Percentiles rank a stretch among this genome's conserved stretches.
These are phyloP conservation scores for Caenorhabditis brenneri DNA, from an alignment of 1,140 invertebrate genomes.

Conservation along the genomic window DNA sequence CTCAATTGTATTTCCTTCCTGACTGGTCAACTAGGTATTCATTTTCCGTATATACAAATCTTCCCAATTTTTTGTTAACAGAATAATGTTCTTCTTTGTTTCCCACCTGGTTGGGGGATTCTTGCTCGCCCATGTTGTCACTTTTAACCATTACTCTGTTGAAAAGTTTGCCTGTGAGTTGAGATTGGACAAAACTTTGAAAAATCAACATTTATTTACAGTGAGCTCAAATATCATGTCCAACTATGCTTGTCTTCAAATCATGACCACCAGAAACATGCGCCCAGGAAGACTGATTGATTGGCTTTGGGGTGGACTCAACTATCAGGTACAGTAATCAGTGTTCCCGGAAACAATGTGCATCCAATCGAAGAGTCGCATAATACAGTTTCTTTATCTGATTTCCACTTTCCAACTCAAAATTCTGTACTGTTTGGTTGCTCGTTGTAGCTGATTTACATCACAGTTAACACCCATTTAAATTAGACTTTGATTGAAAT, in stretches of 20 bases:
- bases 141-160: constrained; percentile 70
- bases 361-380: too few species aligned
- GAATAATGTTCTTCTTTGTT: constrained; percentile 49
- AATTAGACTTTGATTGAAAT: not conserved
- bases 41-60: not conserved
- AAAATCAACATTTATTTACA: constrained; percentile 57
- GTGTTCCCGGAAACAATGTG: too few species aligned
- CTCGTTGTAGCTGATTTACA: not conserved
- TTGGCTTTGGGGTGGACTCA: constrained; percentile 71
- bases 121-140: constrained; percentile 68
- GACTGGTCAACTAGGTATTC: constrained; percentile 55
- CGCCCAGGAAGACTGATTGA: constrained; percentile 68
- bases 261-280: constrained; percentile 71
- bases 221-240: constrained; percentile 68
- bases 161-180: constrained; percentile 68
- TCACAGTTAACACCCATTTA: not conserved
- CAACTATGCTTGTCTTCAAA: constrained; percentile 69
- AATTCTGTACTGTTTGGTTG: not conserved
- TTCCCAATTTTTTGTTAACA: not conserved
- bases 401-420: not conserved
- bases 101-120: constrained; percentile 59
- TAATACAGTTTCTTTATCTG: not conserved
- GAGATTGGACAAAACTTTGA: too few species aligned
- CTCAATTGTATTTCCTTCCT: constrained; percentile 66
- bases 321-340: constrained; percentile 61